These are phyloP conservation scores for Selenia dentaria DNA, from an alignment of 2,888 invertebrate species.

Conservation along the genomic window DNA sequence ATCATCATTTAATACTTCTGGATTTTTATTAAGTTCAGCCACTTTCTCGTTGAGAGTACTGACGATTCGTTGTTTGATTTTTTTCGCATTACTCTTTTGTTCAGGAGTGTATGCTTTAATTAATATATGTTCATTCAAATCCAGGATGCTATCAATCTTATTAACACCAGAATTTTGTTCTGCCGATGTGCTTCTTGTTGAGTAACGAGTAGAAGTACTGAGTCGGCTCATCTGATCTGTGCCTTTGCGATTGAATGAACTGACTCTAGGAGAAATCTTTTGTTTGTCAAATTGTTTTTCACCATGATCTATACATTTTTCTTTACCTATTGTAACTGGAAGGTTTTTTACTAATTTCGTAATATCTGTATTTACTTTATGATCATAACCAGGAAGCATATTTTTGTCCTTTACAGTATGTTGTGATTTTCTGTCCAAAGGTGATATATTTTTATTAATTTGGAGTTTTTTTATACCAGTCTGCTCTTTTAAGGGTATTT, in stretches of 20 bases:
- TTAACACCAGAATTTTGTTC: constrained; percentile 37
- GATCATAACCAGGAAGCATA: no score
- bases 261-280: no score
- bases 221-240: no score
- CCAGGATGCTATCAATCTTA: constrained; percentile 41
- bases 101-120: constrained; percentile 33
- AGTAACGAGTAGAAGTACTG: no score
- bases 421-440: constrained; percentile 48
- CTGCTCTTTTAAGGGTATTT: constrained; percentile 43
- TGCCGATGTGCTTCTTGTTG: no score
- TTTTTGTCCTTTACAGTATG: constrained; percentile 49
- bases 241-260: no score
- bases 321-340: no score
- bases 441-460: constrained; percentile 44
- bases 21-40: constrained; percentile 39
- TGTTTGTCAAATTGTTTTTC: no score
- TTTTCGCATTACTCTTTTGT: constrained; percentile 33
- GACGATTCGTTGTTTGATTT: constrained; percentile 44
- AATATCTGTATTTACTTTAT: no score
- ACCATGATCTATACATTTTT: no score
- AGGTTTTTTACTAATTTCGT: no score
- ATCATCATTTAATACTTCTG: not conserved
- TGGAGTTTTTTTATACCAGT: constrained; percentile 35
- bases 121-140: constrained; percentile 47
- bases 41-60: constrained; percentile 47